Base-by-base conservation (phyloP, 2,797 vertebrate genomes). In the Etheostoma nigrum region DNA sequence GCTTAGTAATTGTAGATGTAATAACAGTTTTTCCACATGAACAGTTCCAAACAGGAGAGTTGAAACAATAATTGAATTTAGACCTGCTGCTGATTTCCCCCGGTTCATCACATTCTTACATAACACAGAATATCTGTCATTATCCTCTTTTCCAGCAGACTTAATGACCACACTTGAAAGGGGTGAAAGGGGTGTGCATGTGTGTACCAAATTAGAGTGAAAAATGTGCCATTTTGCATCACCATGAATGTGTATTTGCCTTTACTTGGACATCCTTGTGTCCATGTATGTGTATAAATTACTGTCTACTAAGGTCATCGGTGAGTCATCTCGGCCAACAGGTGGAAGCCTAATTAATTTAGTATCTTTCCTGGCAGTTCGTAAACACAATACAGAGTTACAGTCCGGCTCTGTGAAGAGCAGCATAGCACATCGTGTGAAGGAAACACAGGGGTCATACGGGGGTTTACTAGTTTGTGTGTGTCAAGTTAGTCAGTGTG, bases 291-390 rank as follows among this genome's bases (percentile, higher is more conserved):
- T 65, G 55, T 74, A 27, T 78, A 64, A 47, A 78, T 74, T 47
- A 36, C 52, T 57, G 30, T 64, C 72, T 75, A 55, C 68, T 89
- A 68, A 88, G 82, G 83, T 86, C 87, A 82, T 88, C 87, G 79
- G 78, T 87, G 88, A 93, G 86, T 91, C 90, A 84, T 87, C 79
- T 86, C 67, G 57, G 72, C 90, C 91, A 91, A 89, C 78, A 84
- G 91, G 81, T 86, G 83, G 86, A 91, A 83, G 73, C 72, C 89
- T 83, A 92, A 94, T 92, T 92, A 88, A 89, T 93, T 90, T 83
- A 86, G 76, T 72, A 74, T 74, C 80, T 75, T 82, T 79, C 60
- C 76, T 25, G 49, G 68, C 77, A 72, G 81, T 76, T 84, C 40
- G 18, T 86, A 90, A 91, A 88, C 84, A 88, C 67, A 78, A 72